A percentile compares a stretch with the other conserved stretches of the same genome.
phyloP scores from a whole-genome alignment of 2,797 vertebrate species.

The Chromobotia macracanthus region DNA sequence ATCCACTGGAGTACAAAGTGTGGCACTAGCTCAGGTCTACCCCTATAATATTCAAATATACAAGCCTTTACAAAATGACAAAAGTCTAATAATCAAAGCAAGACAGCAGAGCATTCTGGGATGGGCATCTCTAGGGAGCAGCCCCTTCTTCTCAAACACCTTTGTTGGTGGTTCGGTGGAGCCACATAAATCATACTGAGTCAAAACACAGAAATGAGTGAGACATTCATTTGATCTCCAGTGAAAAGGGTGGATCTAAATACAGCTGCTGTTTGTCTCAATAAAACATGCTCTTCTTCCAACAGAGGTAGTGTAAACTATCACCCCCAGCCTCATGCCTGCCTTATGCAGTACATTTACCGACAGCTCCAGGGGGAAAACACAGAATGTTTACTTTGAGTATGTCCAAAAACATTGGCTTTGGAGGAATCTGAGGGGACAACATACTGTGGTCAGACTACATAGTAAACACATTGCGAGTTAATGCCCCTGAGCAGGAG shows the following conservation, averaged over 20 bases:
- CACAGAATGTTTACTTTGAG: slow-evolving; percentile 55
- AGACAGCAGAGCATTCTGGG: slow-evolving; percentile 52
- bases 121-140: slow-evolving; percentile 62
- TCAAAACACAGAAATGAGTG: slow-evolving; percentile 63
- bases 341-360: slow-evolving; percentile 71
- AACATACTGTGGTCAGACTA: slow-evolving; percentile 45
- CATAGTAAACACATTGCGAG: slow-evolving; percentile 53
- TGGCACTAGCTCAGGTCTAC: too few species aligned
- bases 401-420: slow-evolving; percentile 49
- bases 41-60: too few species aligned
- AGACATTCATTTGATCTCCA: slow-evolving; percentile 63
- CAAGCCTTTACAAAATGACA: slow-evolving; percentile 34
- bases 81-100: slow-evolving; percentile 49
- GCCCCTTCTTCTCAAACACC: slow-evolving; percentile 64
- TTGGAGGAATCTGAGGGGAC: slow-evolving; percentile 38
- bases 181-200: slow-evolving; percentile 57
- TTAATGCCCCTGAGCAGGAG: slow-evolving; percentile 24
- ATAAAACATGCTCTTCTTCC: slow-evolving; percentile 67
- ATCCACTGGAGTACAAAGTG: too few species aligned
- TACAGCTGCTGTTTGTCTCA: slow-evolving; percentile 80
- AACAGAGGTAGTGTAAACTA: slow-evolving; percentile 71
- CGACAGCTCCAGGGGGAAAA: slow-evolving; percentile 63
- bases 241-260: slow-evolving; percentile 69
- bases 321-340: slow-evolving; percentile 55
- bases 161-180: slow-evolving; percentile 68